A percentile compares a stretch with the other conserved stretches of the same genome.
Evolutionary conservation across 2,113 vertebrate species (phyloP).

Genomic region (Merops nubicus): DNA sequence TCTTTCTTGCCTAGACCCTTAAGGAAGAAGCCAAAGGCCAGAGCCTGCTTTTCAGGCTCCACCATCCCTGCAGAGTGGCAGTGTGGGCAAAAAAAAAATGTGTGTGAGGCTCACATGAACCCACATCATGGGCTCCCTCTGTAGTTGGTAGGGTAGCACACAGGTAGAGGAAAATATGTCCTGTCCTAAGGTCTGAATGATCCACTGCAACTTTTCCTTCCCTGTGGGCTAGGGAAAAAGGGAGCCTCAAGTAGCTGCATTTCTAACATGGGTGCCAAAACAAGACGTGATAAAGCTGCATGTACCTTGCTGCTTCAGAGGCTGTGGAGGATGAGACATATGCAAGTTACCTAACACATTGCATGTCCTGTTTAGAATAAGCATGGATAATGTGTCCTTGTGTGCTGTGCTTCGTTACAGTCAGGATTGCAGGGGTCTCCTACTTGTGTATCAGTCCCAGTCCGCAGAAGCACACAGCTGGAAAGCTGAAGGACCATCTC

Average conservation of each 20-base stretch:
- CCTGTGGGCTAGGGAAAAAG: not conserved
- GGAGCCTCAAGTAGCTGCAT: rapidly evolving
- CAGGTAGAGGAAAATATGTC: not conserved
- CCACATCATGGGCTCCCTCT: not conserved
- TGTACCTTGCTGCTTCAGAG: not conserved
- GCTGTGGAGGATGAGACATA: not conserved
- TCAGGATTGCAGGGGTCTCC: not conserved
- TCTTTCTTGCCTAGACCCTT: not conserved
- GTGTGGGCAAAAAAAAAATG: not conserved
- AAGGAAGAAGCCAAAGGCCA: not conserved
- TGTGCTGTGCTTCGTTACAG: not conserved
- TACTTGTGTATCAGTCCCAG: not conserved
- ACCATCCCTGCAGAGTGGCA: not conserved
- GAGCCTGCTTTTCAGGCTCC: not conserved
- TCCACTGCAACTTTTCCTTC: not conserved
- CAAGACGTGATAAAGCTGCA: not conserved
- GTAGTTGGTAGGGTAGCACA: not conserved
- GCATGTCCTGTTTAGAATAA: not conserved
- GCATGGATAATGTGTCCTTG: rapidly evolving
- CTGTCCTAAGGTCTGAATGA: not conserved
- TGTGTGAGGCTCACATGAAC: not conserved
- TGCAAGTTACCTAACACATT: not conserved
- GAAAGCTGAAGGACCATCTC: not conserved
- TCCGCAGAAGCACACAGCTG: not conserved
- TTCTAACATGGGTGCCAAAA: not conserved